phyloP scores from a whole-genome alignment of 2,888 invertebrate genomes.

The Coelopa pilipes region DNA sequence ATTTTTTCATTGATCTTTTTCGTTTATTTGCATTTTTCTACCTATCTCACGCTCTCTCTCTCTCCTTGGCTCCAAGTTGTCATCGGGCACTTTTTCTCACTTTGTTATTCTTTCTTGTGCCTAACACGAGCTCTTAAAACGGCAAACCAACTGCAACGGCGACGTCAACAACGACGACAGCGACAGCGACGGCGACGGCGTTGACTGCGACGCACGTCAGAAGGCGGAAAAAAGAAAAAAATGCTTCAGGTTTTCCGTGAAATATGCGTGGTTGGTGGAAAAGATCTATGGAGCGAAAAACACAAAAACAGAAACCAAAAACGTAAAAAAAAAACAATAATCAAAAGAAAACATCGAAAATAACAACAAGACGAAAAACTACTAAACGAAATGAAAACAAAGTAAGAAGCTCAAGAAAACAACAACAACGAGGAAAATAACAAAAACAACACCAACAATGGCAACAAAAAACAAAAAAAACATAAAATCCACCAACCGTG shows the following conservation, averaged over 20 bases:
- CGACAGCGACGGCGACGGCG: no score
- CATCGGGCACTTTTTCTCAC: background rate
- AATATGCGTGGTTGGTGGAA: no score
- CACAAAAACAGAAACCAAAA: no score
- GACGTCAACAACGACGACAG: background rate
- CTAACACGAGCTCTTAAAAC: background rate
- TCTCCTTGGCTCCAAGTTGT: background rate
- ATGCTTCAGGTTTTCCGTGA: no score
- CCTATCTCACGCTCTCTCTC: background rate
- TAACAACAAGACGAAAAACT: background rate
- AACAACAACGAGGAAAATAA: background rate
- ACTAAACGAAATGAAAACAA: no score
- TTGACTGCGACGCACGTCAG: no score
- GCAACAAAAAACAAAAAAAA: background rate
- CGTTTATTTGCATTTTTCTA: no score
- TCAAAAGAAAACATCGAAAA: background rate
- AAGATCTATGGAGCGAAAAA: no score
- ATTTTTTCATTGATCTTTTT: background rate
- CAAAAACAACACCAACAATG: conserved; percentile 18
- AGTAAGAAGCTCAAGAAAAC: background rate
- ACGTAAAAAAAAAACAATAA: no score
- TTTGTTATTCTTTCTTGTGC: background rate
- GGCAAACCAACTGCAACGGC: background rate
- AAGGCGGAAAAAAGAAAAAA: no score
- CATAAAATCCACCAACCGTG: conserved; percentile 3